These are phyloP conservation scores for Hyperoodon ampullatus DNA, from an alignment of 2,113 vertebrate species.

Conservation along the genomic window DNA sequence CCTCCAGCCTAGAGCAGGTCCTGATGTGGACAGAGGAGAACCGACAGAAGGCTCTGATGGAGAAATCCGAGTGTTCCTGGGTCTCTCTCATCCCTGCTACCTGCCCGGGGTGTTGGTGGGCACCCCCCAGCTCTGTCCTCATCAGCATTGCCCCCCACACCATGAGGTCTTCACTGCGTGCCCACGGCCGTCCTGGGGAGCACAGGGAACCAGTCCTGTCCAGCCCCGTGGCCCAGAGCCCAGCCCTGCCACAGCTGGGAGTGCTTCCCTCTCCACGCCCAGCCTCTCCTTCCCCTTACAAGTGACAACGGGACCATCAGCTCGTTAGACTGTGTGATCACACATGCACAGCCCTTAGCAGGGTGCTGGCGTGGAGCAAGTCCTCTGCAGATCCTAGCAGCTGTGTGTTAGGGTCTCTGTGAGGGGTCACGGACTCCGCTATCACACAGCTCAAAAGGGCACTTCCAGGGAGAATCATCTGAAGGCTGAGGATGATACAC, in stretches of 20 bases:
- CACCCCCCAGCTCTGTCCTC: not conserved
- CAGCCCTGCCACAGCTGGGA: fast-evolving
- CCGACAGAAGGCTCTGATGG: not conserved
- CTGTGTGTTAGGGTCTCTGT: fast-evolving
- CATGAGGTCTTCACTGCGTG: fast-evolving
- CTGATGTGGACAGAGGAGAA: not conserved
- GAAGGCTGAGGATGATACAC: fast-evolving
- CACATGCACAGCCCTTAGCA: not conserved
- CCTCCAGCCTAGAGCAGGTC: not conserved
- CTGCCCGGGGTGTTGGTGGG: fast-evolving
- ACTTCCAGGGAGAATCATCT: fast-evolving
- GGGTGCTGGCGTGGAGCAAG: fast-evolving
- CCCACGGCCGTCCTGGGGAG: not conserved
- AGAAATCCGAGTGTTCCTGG: not conserved
- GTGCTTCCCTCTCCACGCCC: not conserved
- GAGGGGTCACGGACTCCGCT: fast-evolving
- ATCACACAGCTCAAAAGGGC: fast-evolving
- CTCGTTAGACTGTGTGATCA: fast-evolving
- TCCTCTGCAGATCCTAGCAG: fast-evolving
- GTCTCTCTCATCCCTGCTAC: not conserved
- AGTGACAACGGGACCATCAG: fast-evolving
- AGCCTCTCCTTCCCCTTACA: not conserved
- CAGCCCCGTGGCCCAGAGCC: fast-evolving
- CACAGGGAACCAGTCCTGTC: not conserved
- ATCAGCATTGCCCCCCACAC: fast-evolving